These are phyloP conservation scores for Rhopalosiphum nymphaeae DNA, from an alignment of 2,888 invertebrate genomes.

Conservation along the genomic window DNA sequence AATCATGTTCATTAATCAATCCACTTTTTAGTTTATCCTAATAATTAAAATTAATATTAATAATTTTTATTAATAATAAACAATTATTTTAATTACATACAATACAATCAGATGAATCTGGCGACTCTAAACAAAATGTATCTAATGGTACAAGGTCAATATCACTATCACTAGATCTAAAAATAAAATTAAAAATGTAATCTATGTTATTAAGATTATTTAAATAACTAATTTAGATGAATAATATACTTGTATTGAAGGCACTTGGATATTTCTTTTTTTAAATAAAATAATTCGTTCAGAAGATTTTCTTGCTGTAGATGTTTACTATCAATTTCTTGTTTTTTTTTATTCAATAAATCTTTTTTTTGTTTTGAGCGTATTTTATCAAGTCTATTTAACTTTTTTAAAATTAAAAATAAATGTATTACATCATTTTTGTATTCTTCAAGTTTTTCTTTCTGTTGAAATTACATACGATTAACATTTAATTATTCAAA, in stretches of 20 bases:
- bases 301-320: conserved; percentile 91
- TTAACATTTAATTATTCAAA: background rate
- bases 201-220: background rate
- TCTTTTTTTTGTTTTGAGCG: conserved; percentile 87
- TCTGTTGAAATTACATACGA: conserved; percentile 57
- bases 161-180: conserved; percentile 90
- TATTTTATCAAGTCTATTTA: conserved; percentile 91
- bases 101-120: conserved; percentile 77
- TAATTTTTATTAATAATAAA: background rate
- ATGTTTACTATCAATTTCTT: conserved; percentile 90
- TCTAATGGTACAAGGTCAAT: conserved; percentile 88
- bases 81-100: conserved; percentile 72
- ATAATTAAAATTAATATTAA: background rate
- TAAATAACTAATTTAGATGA: conserved; percentile 67
- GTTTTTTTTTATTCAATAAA: conserved; percentile 84
- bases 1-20: conserved; percentile 80
- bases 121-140: conserved; percentile 87
- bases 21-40: conserved; percentile 75
- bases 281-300: conserved; percentile 93
- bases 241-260: conserved; percentile 84
- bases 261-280: conserved; percentile 95
- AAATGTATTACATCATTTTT: conserved; percentile 81
- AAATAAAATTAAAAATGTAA: conserved; percentile 66
- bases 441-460: conserved; percentile 73
- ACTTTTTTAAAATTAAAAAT: conserved; percentile 87